phyloP scores from a whole-genome alignment of 2,113 vertebrate species.

The Acrocephalus arundinaceus region DNA sequence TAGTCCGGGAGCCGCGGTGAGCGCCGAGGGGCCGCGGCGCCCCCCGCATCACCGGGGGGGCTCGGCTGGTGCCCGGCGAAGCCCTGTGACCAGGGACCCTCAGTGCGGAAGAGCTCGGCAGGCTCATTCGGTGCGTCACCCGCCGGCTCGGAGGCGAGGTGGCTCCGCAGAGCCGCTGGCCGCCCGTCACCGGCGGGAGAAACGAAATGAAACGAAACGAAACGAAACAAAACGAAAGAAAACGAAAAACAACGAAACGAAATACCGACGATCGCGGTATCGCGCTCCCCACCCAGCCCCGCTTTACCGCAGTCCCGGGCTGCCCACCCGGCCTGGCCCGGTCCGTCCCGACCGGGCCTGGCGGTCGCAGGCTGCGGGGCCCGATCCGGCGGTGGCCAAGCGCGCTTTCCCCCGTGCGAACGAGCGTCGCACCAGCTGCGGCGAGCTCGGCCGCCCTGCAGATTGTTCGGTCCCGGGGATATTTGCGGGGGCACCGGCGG shows the following conservation, averaged over 20 bases:
- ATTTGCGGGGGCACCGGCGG: background rate
- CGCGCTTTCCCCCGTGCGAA: background rate
- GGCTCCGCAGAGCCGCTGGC: background rate
- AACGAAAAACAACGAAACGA: constrained; percentile 14
- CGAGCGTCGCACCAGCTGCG: background rate
- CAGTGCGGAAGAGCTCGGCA: background rate
- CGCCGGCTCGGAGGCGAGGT: background rate
- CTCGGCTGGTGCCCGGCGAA: background rate
- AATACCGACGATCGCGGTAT: background rate
- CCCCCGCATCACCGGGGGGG: background rate
- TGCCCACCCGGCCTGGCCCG: background rate
- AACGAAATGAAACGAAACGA: constrained; percentile 38
- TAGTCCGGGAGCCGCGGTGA: no score
- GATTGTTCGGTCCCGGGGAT: background rate
- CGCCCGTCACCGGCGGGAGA: background rate
- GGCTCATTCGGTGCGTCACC: background rate
- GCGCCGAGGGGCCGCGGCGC: background rate
- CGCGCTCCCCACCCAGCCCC: background rate
- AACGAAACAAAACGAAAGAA: constrained; percentile 9
- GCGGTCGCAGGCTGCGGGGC: background rate
- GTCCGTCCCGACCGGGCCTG: background rate
- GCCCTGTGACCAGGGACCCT: background rate
- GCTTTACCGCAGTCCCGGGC: background rate
- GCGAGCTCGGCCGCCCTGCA: background rate
- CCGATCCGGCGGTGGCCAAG: background rate